Evolutionary conservation across 2,113 vertebrate genomes (phyloP).

Genomic region (Cairina moschata): DNA sequence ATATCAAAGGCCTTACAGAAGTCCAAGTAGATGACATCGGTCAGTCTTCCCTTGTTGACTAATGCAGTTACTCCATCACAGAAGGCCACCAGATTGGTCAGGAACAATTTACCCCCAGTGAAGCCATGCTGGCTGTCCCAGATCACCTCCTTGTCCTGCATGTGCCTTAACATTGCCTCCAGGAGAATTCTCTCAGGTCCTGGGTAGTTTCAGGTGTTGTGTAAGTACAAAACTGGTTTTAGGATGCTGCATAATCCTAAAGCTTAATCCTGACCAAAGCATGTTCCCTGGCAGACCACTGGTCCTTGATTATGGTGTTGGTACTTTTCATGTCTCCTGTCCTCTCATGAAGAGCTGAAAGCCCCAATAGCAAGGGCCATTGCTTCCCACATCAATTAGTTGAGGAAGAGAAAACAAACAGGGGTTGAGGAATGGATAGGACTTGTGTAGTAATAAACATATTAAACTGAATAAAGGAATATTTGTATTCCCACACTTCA

Average conservation of each 20-base stretch:
- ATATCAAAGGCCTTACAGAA: too few species aligned
- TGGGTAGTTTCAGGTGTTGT: background rate
- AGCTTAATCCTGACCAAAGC: background rate
- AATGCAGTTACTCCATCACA: too few species aligned
- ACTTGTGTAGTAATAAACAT: background rate
- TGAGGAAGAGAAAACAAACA: background rate
- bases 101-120: too few species aligned
- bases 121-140: too few species aligned
- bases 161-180: too few species aligned
- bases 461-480: background rate
- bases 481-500: background rate
- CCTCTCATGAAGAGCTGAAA: background rate
- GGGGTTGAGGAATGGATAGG: background rate
- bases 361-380: background rate
- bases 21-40: too few species aligned
- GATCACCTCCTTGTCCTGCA: too few species aligned
- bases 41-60: too few species aligned
- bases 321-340: background rate
- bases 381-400: background rate
- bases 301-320: background rate
- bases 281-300: background rate
- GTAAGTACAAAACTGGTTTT: background rate
- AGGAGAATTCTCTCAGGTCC: background rate
- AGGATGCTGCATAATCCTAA: background rate
- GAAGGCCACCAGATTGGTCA: too few species aligned